Evolutionary conservation across 2,797 vertebrate species (phyloP).

Genomic region (Silurus lanzhouensis): DNA sequence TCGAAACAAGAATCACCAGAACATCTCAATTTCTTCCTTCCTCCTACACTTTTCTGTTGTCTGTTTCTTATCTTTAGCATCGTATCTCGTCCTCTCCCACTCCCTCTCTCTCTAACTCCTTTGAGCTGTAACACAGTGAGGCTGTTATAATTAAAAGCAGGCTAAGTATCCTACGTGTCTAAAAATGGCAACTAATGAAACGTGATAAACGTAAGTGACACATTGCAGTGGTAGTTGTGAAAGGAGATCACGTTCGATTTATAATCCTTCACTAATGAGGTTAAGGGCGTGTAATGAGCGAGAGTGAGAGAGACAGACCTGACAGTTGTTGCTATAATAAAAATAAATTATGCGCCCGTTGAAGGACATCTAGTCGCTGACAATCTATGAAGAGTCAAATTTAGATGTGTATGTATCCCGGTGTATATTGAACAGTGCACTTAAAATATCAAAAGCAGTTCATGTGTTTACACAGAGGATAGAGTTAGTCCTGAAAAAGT

Average conservation of each 20-base stretch:
- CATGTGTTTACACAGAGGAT: conserved; percentile 20
- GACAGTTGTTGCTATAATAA: neutral
- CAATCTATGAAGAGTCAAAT: neutral
- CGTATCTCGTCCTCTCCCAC: neutral
- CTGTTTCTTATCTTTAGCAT: neutral
- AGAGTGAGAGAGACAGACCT: neutral
- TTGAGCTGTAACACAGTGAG: conserved; percentile 51
- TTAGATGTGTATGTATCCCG: neutral
- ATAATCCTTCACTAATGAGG: conserved; percentile 44
- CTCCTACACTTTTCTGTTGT: neutral
- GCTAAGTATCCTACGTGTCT: conserved; percentile 36
- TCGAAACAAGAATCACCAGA: too few species aligned
- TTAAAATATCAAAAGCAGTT: neutral
- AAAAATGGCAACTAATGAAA: conserved; percentile 55
- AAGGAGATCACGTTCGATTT: conserved; percentile 47
- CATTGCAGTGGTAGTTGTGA: conserved; percentile 39
- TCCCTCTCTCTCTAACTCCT: conserved; percentile 30
- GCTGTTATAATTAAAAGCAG: conserved; percentile 46
- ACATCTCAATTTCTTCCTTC: neutral
- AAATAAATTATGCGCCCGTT: conserved; percentile 8
- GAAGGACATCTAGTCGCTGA: neutral
- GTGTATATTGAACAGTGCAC: neutral
- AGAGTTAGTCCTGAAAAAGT: neutral
- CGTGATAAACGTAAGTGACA: conserved; percentile 47
- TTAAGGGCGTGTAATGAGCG: conserved; percentile 35